These are phyloP conservation scores for Beaufortia kweichowensis DNA, from an alignment of 2,113 vertebrate genomes.

Conservation along the genomic window DNA sequence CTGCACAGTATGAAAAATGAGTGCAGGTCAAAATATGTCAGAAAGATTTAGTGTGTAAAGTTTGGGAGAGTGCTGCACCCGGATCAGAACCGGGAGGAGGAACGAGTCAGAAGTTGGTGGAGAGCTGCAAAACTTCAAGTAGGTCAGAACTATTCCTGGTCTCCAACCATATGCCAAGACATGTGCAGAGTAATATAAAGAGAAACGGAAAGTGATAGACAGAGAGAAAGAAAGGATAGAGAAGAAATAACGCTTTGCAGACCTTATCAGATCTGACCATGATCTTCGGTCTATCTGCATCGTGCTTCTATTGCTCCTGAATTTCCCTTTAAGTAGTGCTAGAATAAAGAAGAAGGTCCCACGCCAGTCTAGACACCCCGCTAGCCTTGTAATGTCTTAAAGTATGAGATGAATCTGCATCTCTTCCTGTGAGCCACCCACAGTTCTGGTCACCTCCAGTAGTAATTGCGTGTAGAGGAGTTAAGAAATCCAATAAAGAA, in stretches of 20 bases:
- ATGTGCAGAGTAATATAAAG: conserved; percentile 45
- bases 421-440: conserved; percentile 30
- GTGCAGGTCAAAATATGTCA: conserved; percentile 51
- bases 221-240: conserved; percentile 4
- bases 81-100: conserved; percentile 45
- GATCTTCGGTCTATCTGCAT: conserved; percentile 47
- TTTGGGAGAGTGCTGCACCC: conserved; percentile 49
- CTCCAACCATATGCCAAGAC: conserved; percentile 68
- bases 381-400: background rate
- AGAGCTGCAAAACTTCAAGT: conserved; percentile 67
- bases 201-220: conserved; percentile 11
- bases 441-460: conserved; percentile 47
- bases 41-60: conserved; percentile 59
- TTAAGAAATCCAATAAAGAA: conserved; percentile 31
- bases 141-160: conserved; percentile 76
- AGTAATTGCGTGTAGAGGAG: conserved; percentile 34
- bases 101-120: conserved; percentile 60
- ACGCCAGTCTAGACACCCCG: background rate
- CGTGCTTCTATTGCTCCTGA: background rate
- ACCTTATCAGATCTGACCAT: conserved; percentile 44
- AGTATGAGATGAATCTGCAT: conserved; percentile 14
- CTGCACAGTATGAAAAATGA: conserved; percentile 59
- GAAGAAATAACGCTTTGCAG: conserved; percentile 40
- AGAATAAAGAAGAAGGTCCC: background rate
- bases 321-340: background rate